A percentile compares a stretch with the other conserved stretches of the same genome.
Evolutionary conservation across 2,888 invertebrate genomes (phyloP).

Genomic region (Apamea crenata): DNA sequence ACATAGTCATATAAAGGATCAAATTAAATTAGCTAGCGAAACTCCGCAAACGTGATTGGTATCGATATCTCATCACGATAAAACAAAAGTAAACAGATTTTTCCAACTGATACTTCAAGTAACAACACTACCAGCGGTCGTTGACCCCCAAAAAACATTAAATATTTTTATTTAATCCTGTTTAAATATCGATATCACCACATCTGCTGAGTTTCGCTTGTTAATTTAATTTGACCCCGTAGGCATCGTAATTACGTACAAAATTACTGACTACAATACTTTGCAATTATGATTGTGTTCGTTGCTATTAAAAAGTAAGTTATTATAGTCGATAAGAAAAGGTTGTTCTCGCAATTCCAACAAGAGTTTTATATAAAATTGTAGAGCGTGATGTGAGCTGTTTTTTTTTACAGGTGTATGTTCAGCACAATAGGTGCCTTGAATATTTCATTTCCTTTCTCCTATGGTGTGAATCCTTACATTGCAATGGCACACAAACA

Average conservation of each 20-base stretch:
- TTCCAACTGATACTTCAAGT: no score
- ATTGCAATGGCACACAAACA: constrained; percentile 17
- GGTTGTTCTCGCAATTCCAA: background rate
- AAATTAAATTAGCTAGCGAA: background rate
- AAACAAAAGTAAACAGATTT: no score
- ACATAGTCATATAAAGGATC: background rate
- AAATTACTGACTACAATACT: background rate
- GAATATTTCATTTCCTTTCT: constrained; percentile 24
- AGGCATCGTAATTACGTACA: background rate
- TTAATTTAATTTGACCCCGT: no score
- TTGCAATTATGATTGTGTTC: background rate
- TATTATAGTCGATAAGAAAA: background rate
- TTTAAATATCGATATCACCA: no score
- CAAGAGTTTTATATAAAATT: background rate
- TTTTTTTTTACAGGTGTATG: background rate
- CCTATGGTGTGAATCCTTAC: constrained; percentile 27
- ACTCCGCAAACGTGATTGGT: no score
- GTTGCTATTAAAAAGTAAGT: background rate
- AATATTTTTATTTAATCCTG: no score
- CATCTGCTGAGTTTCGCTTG: no score
- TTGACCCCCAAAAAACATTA: no score
- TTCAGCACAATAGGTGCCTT: constrained; percentile 7
- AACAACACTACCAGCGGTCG: no score
- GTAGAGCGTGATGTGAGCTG: background rate
- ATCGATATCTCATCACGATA: no score